Conservation (phyloP, 1,140 invertebrate species). For the Lamellibrachia luymesi region DNA sequence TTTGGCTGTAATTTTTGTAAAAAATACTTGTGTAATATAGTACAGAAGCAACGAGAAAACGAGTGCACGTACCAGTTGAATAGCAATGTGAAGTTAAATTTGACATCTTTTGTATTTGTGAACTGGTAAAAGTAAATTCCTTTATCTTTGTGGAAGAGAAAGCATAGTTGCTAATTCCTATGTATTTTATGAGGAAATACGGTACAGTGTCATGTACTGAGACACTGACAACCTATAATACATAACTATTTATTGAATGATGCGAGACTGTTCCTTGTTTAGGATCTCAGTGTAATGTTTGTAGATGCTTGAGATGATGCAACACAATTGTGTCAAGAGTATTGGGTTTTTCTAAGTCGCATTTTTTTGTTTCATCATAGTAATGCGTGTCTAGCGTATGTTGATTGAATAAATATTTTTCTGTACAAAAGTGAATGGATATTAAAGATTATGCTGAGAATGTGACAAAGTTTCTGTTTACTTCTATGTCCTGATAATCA, state of each 20-base stretch:
- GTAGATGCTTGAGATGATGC: background rate
- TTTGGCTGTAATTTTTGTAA: background rate
- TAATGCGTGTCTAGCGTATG: background rate
- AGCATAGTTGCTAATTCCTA: background rate
- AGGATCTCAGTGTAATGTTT: background rate
- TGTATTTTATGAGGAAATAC: background rate
- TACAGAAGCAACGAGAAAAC: background rate
- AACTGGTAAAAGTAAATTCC: background rate
- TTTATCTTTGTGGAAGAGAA: background rate
- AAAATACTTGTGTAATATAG: background rate
- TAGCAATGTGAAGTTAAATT: too few relatives aligned
- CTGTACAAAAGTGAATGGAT: slow-evolving; percentile 4
- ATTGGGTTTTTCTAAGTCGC: slow-evolving; percentile 4
- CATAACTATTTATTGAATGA: background rate
- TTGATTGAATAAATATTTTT: slow-evolving; percentile 6
- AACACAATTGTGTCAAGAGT: background rate
- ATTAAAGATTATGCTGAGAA: slow-evolving; percentile 1
- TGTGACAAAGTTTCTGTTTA: background rate
- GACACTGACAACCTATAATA: background rate
- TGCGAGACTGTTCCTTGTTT: background rate
- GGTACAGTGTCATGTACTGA: background rate
- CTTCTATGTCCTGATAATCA: background rate
- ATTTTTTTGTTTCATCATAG: slow-evolving; percentile 2
- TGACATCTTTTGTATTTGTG: too few relatives aligned
- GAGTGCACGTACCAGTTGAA: too few relatives aligned